These are phyloP conservation scores for Pimephales promelas DNA, from an alignment of 2,113 vertebrate genomes.

Conservation along the genomic window DNA sequence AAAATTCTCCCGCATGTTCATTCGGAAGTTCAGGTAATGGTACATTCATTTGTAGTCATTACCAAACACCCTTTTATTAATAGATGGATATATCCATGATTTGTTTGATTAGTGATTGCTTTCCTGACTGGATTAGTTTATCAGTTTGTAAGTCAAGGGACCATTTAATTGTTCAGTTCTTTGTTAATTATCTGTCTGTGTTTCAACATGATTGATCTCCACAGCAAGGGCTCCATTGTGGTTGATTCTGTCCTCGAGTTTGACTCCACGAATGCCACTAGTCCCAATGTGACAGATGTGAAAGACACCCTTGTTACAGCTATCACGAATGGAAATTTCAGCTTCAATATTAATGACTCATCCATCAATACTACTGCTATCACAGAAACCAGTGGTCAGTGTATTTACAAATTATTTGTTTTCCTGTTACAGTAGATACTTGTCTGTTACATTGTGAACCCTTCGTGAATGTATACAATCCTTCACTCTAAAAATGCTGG, in stretches of 20 bases:
- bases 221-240: not conserved
- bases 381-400: not conserved
- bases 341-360: fast-evolving
- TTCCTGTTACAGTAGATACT: not conserved
- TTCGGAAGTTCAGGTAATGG: not conserved
- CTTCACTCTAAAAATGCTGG: too few relatives aligned
- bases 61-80: not conserved
- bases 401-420: not conserved
- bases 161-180: not conserved
- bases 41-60: not conserved
- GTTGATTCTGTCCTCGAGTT: not conserved
- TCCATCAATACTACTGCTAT: not conserved
- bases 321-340: not conserved
- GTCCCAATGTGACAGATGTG: not conserved
- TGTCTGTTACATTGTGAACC: not conserved
- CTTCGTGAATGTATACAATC: too few relatives aligned
- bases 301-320: not conserved
- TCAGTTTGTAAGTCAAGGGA: not conserved
- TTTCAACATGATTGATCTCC: not conserved
- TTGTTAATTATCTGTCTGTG: not conserved
- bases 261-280: not conserved
- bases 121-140: not conserved
- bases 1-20: fast-evolving
- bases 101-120: too few relatives aligned
- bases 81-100: not conserved